Percentiles rank a stretch among this genome's conserved stretches.
Evolutionary conservation across 2,888 invertebrate species (phyloP).

Genomic region (Tryphoninae sp.): DNA sequence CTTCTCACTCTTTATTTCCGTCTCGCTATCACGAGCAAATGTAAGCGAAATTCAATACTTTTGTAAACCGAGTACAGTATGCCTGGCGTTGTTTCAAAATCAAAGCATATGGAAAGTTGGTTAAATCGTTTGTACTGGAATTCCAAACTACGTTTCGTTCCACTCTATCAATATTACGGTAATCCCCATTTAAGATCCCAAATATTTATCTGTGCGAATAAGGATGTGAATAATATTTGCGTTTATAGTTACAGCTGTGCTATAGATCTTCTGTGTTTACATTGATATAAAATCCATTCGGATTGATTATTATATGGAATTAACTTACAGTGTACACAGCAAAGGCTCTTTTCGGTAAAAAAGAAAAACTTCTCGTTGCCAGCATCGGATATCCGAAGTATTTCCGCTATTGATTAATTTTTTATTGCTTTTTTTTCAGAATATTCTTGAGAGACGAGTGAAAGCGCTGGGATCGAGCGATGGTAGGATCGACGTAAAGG

Average conservation of each 20-base stretch:
- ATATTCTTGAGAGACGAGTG: not conserved
- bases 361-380: slow-evolving; percentile 53
- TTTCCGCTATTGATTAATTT: slow-evolving; percentile 28
- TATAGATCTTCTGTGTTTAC: slow-evolving; percentile 7
- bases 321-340: slow-evolving; percentile 62
- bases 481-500: slow-evolving; percentile 32
- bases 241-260: not conserved
- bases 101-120: slow-evolving; percentile 43
- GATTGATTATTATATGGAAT: slow-evolving; percentile 19
- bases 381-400: slow-evolving; percentile 62
- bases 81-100: slow-evolving; percentile 6
- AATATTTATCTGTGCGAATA: slow-evolving; percentile 26
- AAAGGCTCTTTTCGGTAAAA: slow-evolving; percentile 62
- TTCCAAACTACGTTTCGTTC: not conserved
- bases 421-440: not conserved
- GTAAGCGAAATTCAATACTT: slow-evolving; percentile 26
- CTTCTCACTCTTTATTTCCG: not conserved
- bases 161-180: slow-evolving; percentile 4
- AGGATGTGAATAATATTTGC: not conserved
- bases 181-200: not conserved
- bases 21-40: slow-evolving; percentile 3
- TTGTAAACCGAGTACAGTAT: slow-evolving; percentile 14
- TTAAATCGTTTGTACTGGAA: not conserved
- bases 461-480: slow-evolving; percentile 20
- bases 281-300: not conserved